Evolutionary conservation across 2,797 vertebrate genomes (phyloP).

Genomic region (Loriculus beryllinus): DNA sequence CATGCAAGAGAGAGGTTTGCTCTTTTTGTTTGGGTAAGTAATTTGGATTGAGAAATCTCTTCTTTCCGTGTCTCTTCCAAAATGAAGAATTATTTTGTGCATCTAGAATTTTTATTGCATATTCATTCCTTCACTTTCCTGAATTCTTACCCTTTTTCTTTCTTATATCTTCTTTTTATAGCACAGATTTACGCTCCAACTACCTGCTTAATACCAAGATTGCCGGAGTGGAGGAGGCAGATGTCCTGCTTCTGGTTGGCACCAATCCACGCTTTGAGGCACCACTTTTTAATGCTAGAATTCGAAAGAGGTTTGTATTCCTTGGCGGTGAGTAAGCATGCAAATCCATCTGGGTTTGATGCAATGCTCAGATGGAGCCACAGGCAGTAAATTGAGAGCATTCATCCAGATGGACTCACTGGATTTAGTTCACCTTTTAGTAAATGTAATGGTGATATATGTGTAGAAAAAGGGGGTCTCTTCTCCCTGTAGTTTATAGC

Average conservation of each 20-base stretch:
- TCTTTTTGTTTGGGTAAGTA: background rate
- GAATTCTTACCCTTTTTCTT: background rate
- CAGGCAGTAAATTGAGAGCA: background rate
- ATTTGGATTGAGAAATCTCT: background rate
- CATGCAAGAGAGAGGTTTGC: background rate
- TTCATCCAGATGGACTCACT: background rate
- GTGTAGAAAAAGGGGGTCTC: background rate
- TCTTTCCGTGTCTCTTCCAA: background rate
- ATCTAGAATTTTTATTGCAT: background rate
- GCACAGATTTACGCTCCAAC: constrained; percentile 94
- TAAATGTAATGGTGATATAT: background rate
- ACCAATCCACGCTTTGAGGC: constrained; percentile 97
- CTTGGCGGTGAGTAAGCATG: background rate
- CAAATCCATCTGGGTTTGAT: background rate
- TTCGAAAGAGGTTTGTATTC: constrained; percentile 85
- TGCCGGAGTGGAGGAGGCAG: constrained; percentile 90
- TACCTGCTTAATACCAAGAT: constrained; percentile 95
- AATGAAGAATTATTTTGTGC: background rate
- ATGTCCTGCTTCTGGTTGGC: constrained; percentile 90
- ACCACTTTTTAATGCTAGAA: constrained; percentile 91
- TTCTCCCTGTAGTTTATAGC: background rate
- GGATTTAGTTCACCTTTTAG: constrained; percentile 4
- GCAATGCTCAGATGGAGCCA: background rate
- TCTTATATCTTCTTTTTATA: constrained; percentile 48
- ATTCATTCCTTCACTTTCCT: background rate